Evolutionary conservation across 2,888 invertebrate species (phyloP).

Genomic region (Polymixis flavicincta): DNA sequence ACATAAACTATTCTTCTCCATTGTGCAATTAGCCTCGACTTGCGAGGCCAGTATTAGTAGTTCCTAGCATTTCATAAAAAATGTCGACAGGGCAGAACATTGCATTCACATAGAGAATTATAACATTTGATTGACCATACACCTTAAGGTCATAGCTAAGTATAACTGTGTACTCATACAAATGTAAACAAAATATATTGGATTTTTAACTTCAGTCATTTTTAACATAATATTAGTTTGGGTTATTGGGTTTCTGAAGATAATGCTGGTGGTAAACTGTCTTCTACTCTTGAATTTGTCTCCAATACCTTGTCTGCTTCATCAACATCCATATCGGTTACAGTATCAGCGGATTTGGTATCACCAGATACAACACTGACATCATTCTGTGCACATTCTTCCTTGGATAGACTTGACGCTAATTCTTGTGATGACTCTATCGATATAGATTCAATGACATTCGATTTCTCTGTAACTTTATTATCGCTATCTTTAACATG

Average conservation of each 20-base stretch:
- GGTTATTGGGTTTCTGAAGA: slow-evolving; percentile 24
- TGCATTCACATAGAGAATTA: slow-evolving; percentile 18
- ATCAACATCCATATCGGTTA: slow-evolving; percentile 57
- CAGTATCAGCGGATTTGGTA: slow-evolving; percentile 12
- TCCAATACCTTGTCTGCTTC: slow-evolving; percentile 12
- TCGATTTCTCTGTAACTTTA: slow-evolving; percentile 22
- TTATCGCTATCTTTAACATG: slow-evolving; percentile 12
- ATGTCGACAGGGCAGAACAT: neutral
- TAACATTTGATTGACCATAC: neutral
- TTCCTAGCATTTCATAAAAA: neutral
- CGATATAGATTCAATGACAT: slow-evolving; percentile 23
- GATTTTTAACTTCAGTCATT: slow-evolving; percentile 42
- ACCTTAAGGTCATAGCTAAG: neutral
- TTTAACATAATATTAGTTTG: slow-evolving; percentile 3
- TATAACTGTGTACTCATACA: slow-evolving; percentile 18
- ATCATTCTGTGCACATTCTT: neutral
- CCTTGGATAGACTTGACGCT: slow-evolving; percentile 9
- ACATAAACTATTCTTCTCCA: slow-evolving; percentile 8
- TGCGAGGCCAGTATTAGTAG: slow-evolving; percentile 13
- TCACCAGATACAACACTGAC: slow-evolving; percentile 14
- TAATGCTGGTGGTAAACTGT: slow-evolving; percentile 18
- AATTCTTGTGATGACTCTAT: slow-evolving; percentile 39
- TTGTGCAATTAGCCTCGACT: slow-evolving; percentile 11
- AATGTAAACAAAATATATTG: slow-evolving; percentile 22
- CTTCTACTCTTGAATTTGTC: slow-evolving; percentile 14